A percentile compares a stretch with the other conserved stretches of the same genome.
phyloP scores from a whole-genome alignment of 2,888 invertebrate species.

The Vandiemenella viatica region DNA sequence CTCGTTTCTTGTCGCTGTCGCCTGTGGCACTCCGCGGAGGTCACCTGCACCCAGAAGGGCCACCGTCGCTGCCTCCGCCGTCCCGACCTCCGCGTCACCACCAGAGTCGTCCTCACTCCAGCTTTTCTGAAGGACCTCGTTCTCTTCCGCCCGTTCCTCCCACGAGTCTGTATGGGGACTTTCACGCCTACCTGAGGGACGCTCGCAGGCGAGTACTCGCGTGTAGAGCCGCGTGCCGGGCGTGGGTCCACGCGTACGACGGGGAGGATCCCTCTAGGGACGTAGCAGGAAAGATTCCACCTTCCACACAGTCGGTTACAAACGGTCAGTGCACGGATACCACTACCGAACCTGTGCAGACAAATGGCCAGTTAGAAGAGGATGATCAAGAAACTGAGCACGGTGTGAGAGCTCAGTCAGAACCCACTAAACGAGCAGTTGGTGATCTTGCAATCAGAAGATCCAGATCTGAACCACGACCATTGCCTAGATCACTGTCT shows the following conservation, averaged over 20 bases:
- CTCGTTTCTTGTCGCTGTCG: conserved; percentile 56
- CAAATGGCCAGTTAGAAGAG: not conserved
- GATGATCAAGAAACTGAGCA: too few species aligned
- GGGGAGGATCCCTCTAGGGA: conserved; percentile 35
- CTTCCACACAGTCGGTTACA: too few species aligned
- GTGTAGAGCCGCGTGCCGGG: conserved; percentile 55
- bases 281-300: too few species aligned
- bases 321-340: too few species aligned
- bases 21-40: conserved; percentile 28
- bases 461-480: too few species aligned
- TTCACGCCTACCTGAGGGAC: conserved; percentile 74
- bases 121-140: conserved; percentile 6
- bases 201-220: conserved; percentile 62
- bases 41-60: too few species aligned
- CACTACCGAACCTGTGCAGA: not conserved
- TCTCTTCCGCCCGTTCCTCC: conserved; percentile 9
- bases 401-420: too few species aligned
- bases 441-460: too few species aligned
- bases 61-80: not conserved
- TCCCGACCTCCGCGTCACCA: not conserved
- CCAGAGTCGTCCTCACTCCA: conserved; percentile 25
- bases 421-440: too few species aligned
- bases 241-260: conserved; percentile 71
- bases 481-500: too few species aligned
- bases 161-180: conserved; percentile 61